Conservation (phyloP, 2,113 vertebrate genomes). For the Tenrec ecaudatus region DNA sequence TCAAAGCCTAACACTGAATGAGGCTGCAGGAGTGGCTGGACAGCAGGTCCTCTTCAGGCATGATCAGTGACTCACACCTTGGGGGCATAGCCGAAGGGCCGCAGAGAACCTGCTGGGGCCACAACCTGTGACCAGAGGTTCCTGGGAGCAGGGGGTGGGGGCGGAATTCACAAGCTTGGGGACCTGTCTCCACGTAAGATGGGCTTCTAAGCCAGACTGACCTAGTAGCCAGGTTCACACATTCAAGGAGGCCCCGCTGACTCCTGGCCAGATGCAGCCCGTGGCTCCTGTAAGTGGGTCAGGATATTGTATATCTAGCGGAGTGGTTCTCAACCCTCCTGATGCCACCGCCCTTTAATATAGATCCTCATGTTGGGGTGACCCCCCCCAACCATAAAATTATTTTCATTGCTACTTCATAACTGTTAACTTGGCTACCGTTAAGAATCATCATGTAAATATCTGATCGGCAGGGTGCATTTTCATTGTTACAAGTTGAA, state of each 20-base stretch:
- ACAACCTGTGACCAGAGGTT: rapidly evolving
- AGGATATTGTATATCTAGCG: too few relatives aligned
- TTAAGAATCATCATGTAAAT: too few relatives aligned
- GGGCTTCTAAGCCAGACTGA: not conserved
- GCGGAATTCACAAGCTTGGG: not conserved
- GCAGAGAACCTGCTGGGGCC: not conserved
- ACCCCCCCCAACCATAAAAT: too few relatives aligned
- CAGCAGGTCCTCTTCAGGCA: not conserved
- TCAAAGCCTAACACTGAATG: not conserved
- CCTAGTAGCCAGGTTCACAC: not conserved
- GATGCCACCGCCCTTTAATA: too few relatives aligned
- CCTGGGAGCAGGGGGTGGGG: not conserved
- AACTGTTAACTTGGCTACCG: too few relatives aligned
- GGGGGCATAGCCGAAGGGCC: not conserved
- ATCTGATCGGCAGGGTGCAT: too few relatives aligned
- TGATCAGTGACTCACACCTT: not conserved
- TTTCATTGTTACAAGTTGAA: too few relatives aligned
- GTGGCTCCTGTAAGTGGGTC: not conserved
- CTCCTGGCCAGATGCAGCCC: not conserved
- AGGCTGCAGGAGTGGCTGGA: not conserved
- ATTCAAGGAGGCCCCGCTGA: not conserved
- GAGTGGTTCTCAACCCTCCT: too few relatives aligned
- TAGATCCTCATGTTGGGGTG: too few relatives aligned
- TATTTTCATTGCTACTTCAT: too few relatives aligned
- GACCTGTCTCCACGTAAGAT: not conserved